Conservation (phyloP, 2,888 invertebrate genomes). For the Drosophila mimica region DNA sequence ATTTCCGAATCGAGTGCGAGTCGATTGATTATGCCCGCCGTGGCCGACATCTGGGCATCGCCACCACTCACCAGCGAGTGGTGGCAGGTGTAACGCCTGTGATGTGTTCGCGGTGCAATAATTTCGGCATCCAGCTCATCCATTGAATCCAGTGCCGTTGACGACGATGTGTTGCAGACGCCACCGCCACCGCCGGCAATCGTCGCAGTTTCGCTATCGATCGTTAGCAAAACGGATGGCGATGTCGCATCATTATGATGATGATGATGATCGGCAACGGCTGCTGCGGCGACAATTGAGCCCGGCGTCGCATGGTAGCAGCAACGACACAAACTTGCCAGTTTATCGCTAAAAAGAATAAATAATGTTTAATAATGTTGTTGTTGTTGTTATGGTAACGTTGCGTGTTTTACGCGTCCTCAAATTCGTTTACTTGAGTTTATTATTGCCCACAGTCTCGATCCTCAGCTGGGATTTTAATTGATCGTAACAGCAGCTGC, state of each 20-base stretch:
- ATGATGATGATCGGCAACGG: constrained; percentile 46
- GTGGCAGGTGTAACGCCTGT: constrained; percentile 83
- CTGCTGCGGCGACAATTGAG: constrained; percentile 65
- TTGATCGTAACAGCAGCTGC: constrained; percentile 82
- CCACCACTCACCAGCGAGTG: constrained; percentile 83
- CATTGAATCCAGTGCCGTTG: constrained; percentile 86
- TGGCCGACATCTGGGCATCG: constrained; percentile 82
- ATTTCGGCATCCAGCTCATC: constrained; percentile 86
- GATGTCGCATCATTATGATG: constrained; percentile 83
- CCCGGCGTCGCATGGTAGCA: constrained; percentile 80
- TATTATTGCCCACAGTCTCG: constrained; percentile 69
- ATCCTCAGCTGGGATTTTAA: constrained; percentile 82
- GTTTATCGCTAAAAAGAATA: constrained; percentile 77
- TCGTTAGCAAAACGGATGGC: constrained; percentile 85
- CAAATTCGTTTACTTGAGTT: constrained; percentile 72
- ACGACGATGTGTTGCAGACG: constrained; percentile 65
- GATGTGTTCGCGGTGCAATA: constrained; percentile 69
- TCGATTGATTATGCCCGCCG: constrained; percentile 86
- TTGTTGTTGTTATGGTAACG: constrained; percentile 1
- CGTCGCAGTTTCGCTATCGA: constrained; percentile 86
- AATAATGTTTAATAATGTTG: constrained; percentile 8
- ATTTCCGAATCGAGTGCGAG: constrained; percentile 86
- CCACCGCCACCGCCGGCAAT: constrained; percentile 42
- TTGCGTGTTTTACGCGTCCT: constrained; percentile 5
- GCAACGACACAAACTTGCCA: constrained; percentile 84